These are phyloP conservation scores for Arion vulgaris DNA, from an alignment of 1,140 invertebrate genomes.

Conservation along the genomic window DNA sequence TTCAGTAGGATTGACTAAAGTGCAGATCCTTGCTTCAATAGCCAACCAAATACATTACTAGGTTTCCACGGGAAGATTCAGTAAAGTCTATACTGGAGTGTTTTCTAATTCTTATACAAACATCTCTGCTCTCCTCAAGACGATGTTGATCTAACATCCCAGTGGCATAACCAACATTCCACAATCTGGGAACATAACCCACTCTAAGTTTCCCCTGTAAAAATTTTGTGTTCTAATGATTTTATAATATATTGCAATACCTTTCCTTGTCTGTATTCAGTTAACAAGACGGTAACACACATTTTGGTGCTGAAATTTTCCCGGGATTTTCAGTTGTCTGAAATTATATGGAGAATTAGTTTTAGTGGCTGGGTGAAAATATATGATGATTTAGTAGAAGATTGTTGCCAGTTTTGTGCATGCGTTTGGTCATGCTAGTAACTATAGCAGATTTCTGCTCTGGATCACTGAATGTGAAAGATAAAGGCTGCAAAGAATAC, in stretches of 20 bases:
- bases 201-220: neutral
- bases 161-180: neutral
- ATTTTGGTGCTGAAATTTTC: constrained; percentile 7
- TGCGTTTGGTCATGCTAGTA: neutral
- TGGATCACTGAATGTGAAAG: neutral
- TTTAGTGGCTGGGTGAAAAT: neutral
- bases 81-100: too few species aligned
- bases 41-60: too few species aligned
- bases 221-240: neutral
- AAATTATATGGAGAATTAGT: neutral
- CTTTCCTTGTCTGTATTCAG: neutral
- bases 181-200: constrained; percentile 15
- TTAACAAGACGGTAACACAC: neutral
- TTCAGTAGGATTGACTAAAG: too few species aligned
- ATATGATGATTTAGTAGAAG: neutral
- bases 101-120: too few species aligned
- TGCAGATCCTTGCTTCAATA: too few species aligned
- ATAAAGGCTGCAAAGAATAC: neutral
- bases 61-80: too few species aligned
- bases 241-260: constrained; percentile 15
- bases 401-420: neutral
- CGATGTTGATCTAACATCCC: too few species aligned
- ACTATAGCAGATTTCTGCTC: neutral
- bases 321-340: neutral
- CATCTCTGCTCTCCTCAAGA: too few species aligned